Base-by-base conservation (phyloP, 1,140 invertebrate genomes). In the Grapholita molesta region DNA sequence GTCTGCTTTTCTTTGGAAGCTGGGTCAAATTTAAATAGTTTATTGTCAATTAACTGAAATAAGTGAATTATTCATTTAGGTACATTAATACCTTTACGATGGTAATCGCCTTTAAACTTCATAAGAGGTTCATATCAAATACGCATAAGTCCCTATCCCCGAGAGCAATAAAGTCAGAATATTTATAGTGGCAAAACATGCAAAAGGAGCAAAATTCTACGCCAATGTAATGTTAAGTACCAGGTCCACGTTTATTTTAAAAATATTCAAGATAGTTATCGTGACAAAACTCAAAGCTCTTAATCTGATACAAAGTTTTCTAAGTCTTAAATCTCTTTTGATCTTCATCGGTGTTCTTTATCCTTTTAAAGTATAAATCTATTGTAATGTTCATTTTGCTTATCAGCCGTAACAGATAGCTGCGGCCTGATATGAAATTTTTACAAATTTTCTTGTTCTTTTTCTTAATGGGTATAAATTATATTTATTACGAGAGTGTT, bases 351-450 rank as follows among this genome's bases (percentile, higher is more conserved):
- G 55, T n/a, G 55, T 32, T 15, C 24, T 11, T 57, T 57, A 57
- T 28, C 53, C 53, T 8, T 12, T 25, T 28, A 28, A 28, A 48
- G 42, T 18, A 61, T 61, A 61, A 61, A 61, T 61, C 24, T 61
- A 32, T 30, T 61, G n/a, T 61, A 61, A 61, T 61, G 55, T 30
- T 61, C 55, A 48, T 61, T 61, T 61, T 61, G 28, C 55, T 61
- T 61, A 61, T 61, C 55, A 9, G 55, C 55, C n/a, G n/a, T 0
- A 30, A 61, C 55, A 30, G 25, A 61, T 61, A 61, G 25, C 55
- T 15, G 55, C 7, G 8, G 55, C 55, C 25, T 61, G 25, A 61
- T n/a, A n/a, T 30, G 28, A 30, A 30, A 61, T 15, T 61, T 61
- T 32, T 0, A 28, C 55, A 32, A 32, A 61, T 15, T 18, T 61